A percentile compares a stretch with the other conserved stretches of the same genome.
These are phyloP conservation scores for Felis catus DNA, from an alignment of 2,113 vertebrate genomes.

Conservation along the genomic window DNA sequence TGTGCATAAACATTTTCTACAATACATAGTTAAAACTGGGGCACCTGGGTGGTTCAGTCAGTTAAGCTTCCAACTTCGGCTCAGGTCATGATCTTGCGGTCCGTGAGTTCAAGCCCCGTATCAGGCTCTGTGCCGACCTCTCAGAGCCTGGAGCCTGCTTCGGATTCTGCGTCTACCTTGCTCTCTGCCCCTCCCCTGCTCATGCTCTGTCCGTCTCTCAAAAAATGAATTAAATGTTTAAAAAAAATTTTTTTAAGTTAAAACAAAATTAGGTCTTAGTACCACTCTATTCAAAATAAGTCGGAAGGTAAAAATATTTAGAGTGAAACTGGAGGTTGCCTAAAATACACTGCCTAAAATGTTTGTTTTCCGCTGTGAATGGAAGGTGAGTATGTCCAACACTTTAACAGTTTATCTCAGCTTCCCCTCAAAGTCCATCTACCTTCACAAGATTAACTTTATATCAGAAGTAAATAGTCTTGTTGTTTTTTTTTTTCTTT, in stretches of 20 bases:
- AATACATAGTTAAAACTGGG: not conserved
- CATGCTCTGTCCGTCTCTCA: too few relatives aligned
- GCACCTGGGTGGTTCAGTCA: too few relatives aligned
- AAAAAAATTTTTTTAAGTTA: not conserved
- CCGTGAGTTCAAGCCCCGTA: too few relatives aligned
- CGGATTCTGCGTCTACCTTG: too few relatives aligned
- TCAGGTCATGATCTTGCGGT: too few relatives aligned
- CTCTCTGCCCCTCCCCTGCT: too few relatives aligned
- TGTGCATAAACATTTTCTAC: not conserved
- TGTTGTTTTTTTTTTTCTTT: not conserved
- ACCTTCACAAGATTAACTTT: not conserved
- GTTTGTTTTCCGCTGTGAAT: not conserved
- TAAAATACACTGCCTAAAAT: not conserved
- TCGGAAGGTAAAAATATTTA: conserved; percentile 27
- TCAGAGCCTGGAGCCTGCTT: too few relatives aligned
- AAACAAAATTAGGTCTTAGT: not conserved
- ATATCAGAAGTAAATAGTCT: not conserved
- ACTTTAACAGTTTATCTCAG: not conserved
- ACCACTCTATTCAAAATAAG: conserved; percentile 34
- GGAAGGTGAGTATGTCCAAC: not conserved
- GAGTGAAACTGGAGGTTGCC: not conserved
- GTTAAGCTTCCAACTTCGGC: too few relatives aligned
- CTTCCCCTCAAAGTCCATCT: not conserved
- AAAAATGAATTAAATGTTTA: too few relatives aligned
- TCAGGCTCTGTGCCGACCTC: too few relatives aligned